Evolutionary conservation across 2,888 invertebrate species (phyloP).

Genomic region (Dryobota labecula): DNA sequence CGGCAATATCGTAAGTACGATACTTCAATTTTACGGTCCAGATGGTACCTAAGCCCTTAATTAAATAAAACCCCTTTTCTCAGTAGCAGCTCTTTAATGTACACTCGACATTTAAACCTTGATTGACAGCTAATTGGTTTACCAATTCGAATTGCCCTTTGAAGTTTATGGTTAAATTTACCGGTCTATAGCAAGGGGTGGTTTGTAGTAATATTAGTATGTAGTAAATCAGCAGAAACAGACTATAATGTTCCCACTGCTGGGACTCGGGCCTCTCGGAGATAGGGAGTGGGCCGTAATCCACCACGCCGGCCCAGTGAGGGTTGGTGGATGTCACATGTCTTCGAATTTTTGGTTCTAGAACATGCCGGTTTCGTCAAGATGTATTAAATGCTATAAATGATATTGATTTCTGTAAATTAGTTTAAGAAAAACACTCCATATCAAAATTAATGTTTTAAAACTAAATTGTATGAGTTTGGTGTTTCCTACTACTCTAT

Average conservation of each 20-base stretch:
- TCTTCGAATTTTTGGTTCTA: no score
- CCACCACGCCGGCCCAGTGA: no score
- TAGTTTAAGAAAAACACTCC: background rate
- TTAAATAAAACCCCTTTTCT: background rate
- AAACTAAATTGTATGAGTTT: background rate
- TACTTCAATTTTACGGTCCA: background rate
- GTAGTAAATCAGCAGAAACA: no score
- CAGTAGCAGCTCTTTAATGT: conserved; percentile 14
- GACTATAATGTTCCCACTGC: no score
- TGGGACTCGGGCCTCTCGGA: no score
- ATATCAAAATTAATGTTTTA: background rate
- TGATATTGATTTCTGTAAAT: background rate
- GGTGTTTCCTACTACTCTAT: background rate
- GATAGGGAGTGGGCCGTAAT: no score
- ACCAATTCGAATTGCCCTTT: conserved; percentile 18
- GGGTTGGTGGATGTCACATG: no score
- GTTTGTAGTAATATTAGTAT: no score
- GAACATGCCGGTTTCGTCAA: no score
- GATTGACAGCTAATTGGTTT: conserved; percentile 27
- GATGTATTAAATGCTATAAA: no score
- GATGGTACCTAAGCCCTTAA: background rate
- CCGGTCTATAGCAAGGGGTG: conserved; percentile 1
- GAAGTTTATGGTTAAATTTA: conserved; percentile 8
- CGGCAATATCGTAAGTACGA: no score
- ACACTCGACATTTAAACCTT: conserved; percentile 26